Evolutionary conservation across 2,113 vertebrate species (phyloP), one percentile per base, ranked within the genome.

Genomic region (Mustelus asterias): DNA sequence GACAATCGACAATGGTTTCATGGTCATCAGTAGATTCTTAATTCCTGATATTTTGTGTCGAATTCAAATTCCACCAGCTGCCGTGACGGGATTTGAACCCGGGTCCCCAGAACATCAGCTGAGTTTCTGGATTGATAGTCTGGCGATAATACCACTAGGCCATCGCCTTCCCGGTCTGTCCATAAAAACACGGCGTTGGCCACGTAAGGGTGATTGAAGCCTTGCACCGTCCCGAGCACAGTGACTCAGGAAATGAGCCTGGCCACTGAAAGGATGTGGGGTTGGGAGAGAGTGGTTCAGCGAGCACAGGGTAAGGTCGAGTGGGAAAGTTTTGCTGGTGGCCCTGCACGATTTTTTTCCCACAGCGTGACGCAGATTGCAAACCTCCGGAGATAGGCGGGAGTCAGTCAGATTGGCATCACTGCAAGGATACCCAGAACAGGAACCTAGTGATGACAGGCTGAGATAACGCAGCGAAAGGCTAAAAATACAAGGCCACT

Each of bases 391-490:
- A 90, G 88, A 90, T 90, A 90, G 11, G 26, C 88, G 60, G 88
- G 88, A 90, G 88, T 54, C 88, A 90, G 54, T 48, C 88, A 29
- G 88, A 90, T 54, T 90, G 88, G 88, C 44, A 90, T 90, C 88
- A 90, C 16, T 20, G 33, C 29, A 58, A 54, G 29, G 88, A 60
- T 90, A 33, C 88, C 54, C 88, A 33, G 88, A 90, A 63, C 88
- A 60, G 88, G 88, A 60, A 90, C 29, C 11, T 10, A 60, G 88
- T 90, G 88, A 60, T 90, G 88, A 90, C 88, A 90, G 88, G 48
- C 48, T 60, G 54, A 90, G 88, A 90, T 90, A 90, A 90, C 88
- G n/a, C 88, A 90, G 88, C 24, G 54, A 89, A 90, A 33, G 29
- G 20, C 88, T 90, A 58, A 90, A 90, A 90, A 90, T 90, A 58